A percentile compares a stretch with the other conserved stretches of the same genome.
phyloP scores from a whole-genome alignment of 2,797 vertebrate species.

The Hybognathus amarus region DNA sequence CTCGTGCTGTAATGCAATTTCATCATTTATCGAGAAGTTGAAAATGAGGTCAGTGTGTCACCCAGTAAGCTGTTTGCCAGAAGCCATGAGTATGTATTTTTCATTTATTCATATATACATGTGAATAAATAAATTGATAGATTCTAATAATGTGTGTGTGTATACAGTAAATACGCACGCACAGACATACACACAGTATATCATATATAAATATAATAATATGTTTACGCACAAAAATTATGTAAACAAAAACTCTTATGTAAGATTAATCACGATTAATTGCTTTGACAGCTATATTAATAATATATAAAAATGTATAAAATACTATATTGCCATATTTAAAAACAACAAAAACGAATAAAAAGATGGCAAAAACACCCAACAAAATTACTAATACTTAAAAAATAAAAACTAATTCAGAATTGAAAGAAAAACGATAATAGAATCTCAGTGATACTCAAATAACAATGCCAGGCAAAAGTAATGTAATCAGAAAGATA shows the following conservation, averaged over 20 bases:
- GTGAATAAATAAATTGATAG: too few relatives aligned
- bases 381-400: neutral
- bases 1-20: conserved; percentile 46
- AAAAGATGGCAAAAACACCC: neutral
- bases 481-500: conserved; percentile 11
- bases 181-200: too few relatives aligned
- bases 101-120: neutral
- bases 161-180: too few relatives aligned
- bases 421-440: neutral
- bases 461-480: neutral
- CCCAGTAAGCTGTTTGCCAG: neutral
- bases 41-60: conserved; percentile 42
- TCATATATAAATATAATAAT: too few relatives aligned
- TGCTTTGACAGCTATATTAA: too few relatives aligned
- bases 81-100: neutral
- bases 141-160: too few relatives aligned
- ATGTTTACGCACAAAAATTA: too few relatives aligned
- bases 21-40: conserved; percentile 24
- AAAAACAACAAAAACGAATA: neutral
- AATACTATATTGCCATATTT: neutral
- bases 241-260: too few relatives aligned
- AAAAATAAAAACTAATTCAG: neutral
- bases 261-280: too few relatives aligned
- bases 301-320: neutral
- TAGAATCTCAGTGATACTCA: neutral